phyloP scores from a whole-genome alignment of 1,140 invertebrate species.

The Armadillidium nasatum region DNA sequence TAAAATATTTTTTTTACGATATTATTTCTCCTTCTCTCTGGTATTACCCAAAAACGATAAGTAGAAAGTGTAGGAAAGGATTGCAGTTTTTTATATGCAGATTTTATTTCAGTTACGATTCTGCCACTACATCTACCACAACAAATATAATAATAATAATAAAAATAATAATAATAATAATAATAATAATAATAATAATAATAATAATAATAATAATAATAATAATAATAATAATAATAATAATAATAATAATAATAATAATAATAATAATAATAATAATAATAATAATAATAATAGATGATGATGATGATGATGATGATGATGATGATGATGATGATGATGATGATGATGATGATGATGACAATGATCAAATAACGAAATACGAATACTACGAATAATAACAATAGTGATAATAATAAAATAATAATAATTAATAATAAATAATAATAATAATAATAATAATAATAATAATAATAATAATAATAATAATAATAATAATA shows the following conservation, averaged over 20 bases:
- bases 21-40: no score
- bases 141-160: no score
- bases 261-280: conserved; percentile 11
- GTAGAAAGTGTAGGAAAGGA: no score
- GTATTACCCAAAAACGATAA: no score
- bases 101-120: no score
- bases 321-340: conserved; percentile 9
- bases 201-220: conserved; percentile 11
- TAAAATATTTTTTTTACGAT: no score
- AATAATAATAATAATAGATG: conserved; percentile 6
- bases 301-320: conserved; percentile 10
- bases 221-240: conserved; percentile 11
- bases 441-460: conserved; percentile 11
- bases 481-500: no score
- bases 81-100: no score
- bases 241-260: conserved; percentile 11
- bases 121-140: no score
- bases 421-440: background rate
- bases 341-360: conserved; percentile 9
- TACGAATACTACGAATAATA: no score
- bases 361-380: conserved; percentile 1
- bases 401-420: conserved; percentile 4
- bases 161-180: no score
- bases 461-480: conserved; percentile 6
- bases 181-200: conserved; percentile 11